phyloP scores from a whole-genome alignment of 2,797 vertebrate genomes.

The Phrynocephalus guinanensis region DNA sequence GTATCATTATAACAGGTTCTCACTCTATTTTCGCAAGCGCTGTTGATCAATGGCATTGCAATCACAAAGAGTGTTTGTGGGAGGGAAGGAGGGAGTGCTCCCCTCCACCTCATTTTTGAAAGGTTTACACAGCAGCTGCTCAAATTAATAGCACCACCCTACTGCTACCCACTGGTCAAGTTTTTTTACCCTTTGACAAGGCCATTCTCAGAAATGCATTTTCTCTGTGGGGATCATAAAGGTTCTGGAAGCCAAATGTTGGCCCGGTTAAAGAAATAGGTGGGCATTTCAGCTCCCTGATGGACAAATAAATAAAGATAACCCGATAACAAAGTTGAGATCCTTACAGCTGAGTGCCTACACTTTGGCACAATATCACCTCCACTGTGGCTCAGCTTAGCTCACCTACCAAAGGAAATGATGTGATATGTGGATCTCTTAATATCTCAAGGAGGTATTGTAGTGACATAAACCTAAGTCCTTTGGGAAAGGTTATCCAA shows the following conservation, averaged over 20 bases:
- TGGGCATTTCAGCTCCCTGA: background rate
- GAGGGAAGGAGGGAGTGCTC: conserved; percentile 15
- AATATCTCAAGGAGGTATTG: background rate
- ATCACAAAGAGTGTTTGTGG: background rate
- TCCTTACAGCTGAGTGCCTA: background rate
- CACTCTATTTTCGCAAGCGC: conserved; percentile 16
- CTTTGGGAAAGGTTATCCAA: background rate
- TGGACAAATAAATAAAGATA: conserved; percentile 14
- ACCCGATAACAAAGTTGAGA: background rate
- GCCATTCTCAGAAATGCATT: conserved; percentile 23
- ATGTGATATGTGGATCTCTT: background rate
- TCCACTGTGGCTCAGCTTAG: no score
- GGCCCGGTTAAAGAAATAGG: conserved; percentile 8
- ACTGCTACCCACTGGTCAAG: conserved; percentile 7
- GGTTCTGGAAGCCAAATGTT: conserved; percentile 15
- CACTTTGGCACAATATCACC: background rate
- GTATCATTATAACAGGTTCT: conserved; percentile 33
- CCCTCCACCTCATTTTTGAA: background rate
- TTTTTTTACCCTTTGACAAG: conserved; percentile 23
- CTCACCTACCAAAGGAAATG: background rate
- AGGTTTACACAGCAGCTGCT: conserved; percentile 24
- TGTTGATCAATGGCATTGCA: background rate
- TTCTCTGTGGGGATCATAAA: conserved; percentile 24
- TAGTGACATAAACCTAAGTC: no score
- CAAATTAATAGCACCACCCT: conserved; percentile 8